Evolutionary conservation across 2,888 invertebrate species (phyloP), one percentile per base, ranked within the genome.

Genomic region (Trilocha varians): DNA sequence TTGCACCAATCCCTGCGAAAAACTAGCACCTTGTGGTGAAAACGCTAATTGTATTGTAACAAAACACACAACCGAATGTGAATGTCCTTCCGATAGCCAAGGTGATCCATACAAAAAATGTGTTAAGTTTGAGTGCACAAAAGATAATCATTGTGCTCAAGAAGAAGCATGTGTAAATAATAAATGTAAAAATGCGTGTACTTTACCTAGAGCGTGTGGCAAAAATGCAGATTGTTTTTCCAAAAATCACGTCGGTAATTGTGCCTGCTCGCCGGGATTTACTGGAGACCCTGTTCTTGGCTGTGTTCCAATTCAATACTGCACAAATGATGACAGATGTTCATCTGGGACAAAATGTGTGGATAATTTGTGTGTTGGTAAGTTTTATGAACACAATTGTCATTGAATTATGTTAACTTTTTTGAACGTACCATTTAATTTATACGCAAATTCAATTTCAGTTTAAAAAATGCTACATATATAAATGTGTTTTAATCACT

Each of bases 201-300:
- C 89, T 8, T 79, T 95, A 46, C 88, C 91, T 1, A 93, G 95
- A 50, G 93, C 94, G 1, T 96, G 96, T 58, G 96, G 96, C 0
- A 88, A 89, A 48, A 91, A 92, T 63, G 92, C 95, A 0, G 88
- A 90, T 43, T 96, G 96, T 62, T 76, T 88, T 2, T 88, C 94
- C 0, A 87, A 87, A 50, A 93, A 93, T 69, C 96, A 96, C 60
- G 89, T 92, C 38, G 93, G 93, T 1, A 86, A 93, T 32, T 97
- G 97, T 64, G 88, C 90, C n/a, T 97, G 97, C 67, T 88, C 91
- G 55, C 87, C 93, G 16, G 96, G 96, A 36, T 93, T 90, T 49
- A 95, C 95, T 1, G 96, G 96, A 16, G 94, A 96, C 75, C 93
- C 96, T 9, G 91, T 93, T 46, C 87, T 95, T 47, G 96, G 96